Base-by-base conservation (phyloP, 2,888 invertebrate species). In the Drosophila limbata region DNA sequence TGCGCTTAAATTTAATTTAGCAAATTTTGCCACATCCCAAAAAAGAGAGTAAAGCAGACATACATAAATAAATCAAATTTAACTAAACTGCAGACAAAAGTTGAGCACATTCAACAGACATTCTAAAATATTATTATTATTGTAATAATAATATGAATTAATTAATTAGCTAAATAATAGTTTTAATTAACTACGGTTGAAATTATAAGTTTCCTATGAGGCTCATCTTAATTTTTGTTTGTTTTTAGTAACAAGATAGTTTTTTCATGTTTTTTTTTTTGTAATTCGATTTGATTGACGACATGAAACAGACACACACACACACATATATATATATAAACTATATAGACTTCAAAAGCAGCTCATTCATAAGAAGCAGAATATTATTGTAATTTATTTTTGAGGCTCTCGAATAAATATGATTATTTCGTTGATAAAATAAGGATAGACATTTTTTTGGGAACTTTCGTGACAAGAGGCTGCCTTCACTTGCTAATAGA, bases 171-270 rank as follows among this genome's bases (percentile, higher is more conserved):
- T 71, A 84, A 84, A 79, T 80, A 90, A 90, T 91, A 91, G 91
- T 91, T 79, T 74, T 76, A 84, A 77, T 82, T 80, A 90, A 91
- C 89, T 88, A 91, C 82, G 90, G 91, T 91, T 92, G 92, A 91
- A 91, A 83, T 71, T 84, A 78, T 90, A 91, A 89, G 91, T 92
- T 92, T 92, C 92, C 92, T 92, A 92, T 91, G 92, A 92, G 92
- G 92, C 92, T 92, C 91, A 90, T 91, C 88, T 81, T 82, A 64
- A 77, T 68, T 81, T 79, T 81, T 73, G 73, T 81, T 70, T 70
- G 50, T 63, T 61, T 64, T 55, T 55, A 33, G 31, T 33, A n/a
- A 40, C 28, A 28, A 3, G 28, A 40, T 53, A 42, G 68, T 70
- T 55, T 66, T 52, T 75, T 61, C 42, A 56, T 80, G 64, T 52